phyloP scores from a whole-genome alignment of 2,797 vertebrate species.

The Rhabdophis nuchalis region DNA sequence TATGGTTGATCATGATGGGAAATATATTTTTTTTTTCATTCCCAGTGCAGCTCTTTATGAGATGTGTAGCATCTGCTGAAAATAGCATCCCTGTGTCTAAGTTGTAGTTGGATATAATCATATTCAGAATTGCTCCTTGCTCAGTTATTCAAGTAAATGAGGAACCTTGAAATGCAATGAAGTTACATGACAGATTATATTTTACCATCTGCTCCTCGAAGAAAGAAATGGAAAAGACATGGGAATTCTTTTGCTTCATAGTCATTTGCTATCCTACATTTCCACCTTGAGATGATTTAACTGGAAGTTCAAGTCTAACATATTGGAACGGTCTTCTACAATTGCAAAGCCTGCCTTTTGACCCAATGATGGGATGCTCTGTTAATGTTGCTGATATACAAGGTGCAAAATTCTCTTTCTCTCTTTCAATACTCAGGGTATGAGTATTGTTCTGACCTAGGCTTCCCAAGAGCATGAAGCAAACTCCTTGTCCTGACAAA shows the following conservation, averaged over 20 bases:
- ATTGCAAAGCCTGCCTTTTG: background rate
- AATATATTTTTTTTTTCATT: background rate
- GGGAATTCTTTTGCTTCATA: background rate
- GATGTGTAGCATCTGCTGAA: background rate
- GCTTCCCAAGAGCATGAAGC: too few species aligned
- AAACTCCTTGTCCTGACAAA: too few species aligned
- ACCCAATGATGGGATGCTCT: background rate
- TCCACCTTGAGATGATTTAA: background rate
- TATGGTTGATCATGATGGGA: background rate
- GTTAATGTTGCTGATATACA: background rate
- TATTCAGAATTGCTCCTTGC: background rate
- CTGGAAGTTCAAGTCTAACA: background rate
- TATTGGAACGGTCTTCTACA: background rate
- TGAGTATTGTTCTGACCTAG: background rate
- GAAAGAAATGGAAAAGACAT: background rate
- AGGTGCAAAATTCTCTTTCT: background rate
- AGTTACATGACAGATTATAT: background rate
- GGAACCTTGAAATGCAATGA: background rate
- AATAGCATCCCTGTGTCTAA: background rate
- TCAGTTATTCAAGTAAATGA: background rate
- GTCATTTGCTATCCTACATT: background rate
- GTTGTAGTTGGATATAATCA: background rate
- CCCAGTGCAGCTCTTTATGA: background rate
- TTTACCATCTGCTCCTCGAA: background rate
- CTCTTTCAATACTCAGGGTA: background rate